Conservation (phyloP, 2,888 invertebrate genomes). For the Amphipoea lucens region DNA sequence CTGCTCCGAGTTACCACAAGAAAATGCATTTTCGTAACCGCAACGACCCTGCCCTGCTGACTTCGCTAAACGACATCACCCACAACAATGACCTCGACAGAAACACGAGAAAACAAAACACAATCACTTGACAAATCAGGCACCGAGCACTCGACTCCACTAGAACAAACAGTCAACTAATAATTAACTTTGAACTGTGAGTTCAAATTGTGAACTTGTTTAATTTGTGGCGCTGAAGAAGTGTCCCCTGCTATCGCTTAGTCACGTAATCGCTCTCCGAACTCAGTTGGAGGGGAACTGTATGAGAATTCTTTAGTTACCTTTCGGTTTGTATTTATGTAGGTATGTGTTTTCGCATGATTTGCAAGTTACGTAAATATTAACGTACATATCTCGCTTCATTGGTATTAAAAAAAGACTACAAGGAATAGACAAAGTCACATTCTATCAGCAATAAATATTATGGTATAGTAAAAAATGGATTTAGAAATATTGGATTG, state of each 20-base stretch:
- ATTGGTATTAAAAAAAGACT: neutral
- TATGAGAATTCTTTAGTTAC: constrained; percentile 39
- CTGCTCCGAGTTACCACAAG: neutral
- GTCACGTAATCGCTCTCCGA: constrained; percentile 88
- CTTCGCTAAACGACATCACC: neutral
- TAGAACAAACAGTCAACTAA: constrained; percentile 81
- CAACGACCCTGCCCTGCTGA: neutral
- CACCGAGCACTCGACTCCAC: constrained; percentile 58
- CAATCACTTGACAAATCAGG: constrained; percentile 57
- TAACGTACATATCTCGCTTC: neutral
- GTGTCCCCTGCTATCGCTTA: constrained; percentile 78
- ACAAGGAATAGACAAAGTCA: neutral
- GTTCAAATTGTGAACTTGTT: constrained; percentile 85
- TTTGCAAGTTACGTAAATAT: constrained; percentile 23
- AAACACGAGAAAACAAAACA: constrained; percentile 44
- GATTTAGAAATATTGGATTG: too few relatives aligned
- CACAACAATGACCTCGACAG: constrained; percentile 25
- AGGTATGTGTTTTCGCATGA: neutral
- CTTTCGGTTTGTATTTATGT: constrained; percentile 19
- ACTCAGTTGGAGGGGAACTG: constrained; percentile 67
- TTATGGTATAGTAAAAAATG: neutral
- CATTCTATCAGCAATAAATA: neutral
- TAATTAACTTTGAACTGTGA: constrained; percentile 81
- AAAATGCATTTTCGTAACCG: neutral
- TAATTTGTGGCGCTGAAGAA: constrained; percentile 84